These are phyloP conservation scores for Epinephelus lanceolatus DNA, from an alignment of 2,113 vertebrate genomes.

Conservation along the genomic window DNA sequence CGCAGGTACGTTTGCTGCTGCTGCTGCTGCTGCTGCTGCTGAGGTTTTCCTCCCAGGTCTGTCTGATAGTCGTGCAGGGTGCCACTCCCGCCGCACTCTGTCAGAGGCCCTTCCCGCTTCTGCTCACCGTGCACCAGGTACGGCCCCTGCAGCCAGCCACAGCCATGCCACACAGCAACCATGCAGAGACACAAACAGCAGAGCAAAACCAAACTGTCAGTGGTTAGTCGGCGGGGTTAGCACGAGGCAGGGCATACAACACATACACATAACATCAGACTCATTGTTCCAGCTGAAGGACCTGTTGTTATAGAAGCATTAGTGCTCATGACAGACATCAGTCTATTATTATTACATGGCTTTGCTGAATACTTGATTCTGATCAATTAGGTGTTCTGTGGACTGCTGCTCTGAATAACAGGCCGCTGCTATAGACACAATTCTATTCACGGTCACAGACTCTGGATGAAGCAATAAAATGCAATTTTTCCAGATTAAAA, in stretches of 20 bases:
- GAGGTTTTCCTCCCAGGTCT: constrained; percentile 83
- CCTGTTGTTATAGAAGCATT: constrained; percentile 5
- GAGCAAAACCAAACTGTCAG: constrained; percentile 66
- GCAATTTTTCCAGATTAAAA: too few species aligned
- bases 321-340: constrained; percentile 4
- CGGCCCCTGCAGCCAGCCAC: constrained; percentile 87
- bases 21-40: constrained; percentile 80
- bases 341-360: background rate
- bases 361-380: too few species aligned
- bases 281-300: background rate
- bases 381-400: too few species aligned
- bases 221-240: constrained; percentile 76
- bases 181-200: constrained; percentile 85
- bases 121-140: constrained; percentile 92
- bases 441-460: too few species aligned
- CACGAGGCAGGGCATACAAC: background rate
- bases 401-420: too few species aligned
- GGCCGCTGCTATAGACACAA: too few species aligned
- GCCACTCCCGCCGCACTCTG: constrained; percentile 84
- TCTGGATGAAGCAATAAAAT: too few species aligned
- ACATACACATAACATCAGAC: background rate
- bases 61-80: constrained; percentile 87
- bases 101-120: constrained; percentile 84
- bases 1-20: constrained; percentile 83
- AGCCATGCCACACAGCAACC: constrained; percentile 76